A percentile compares a stretch with the other conserved stretches of the same genome.
Conservation (phyloP, 2,113 vertebrate genomes). For the Galbula dea region DNA sequence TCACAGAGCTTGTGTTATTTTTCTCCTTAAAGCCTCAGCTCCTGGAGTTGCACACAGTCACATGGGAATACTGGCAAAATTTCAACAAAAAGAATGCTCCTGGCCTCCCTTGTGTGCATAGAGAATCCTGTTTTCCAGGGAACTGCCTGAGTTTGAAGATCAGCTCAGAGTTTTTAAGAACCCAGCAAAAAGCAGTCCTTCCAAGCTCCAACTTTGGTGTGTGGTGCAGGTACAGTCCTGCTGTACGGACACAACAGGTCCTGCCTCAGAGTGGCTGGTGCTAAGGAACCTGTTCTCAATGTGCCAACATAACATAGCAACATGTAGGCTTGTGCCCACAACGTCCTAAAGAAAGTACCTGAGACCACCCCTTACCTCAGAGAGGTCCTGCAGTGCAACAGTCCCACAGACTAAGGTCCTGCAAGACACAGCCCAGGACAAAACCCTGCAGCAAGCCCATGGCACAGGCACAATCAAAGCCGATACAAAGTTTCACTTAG, state of each 20-base stretch:
- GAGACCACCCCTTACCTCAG: not conserved
- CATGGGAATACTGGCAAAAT: not conserved
- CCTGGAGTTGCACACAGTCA: not conserved
- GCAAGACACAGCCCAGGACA: not conserved
- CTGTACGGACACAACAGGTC: not conserved
- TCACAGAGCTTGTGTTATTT: not conserved
- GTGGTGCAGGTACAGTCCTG: not conserved
- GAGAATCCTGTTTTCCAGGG: not conserved
- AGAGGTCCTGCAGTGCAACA: not conserved
- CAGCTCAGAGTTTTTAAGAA: not conserved
- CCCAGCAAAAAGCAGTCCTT: not conserved
- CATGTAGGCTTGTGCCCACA: not conserved
- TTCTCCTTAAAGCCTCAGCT: not conserved
- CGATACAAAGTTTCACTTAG: not conserved
- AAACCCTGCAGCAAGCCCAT: not conserved
- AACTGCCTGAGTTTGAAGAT: not conserved
- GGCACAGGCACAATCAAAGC: not conserved
- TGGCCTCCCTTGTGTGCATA: not conserved
- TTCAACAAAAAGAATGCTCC: not conserved
- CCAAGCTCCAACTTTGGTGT: not conserved
- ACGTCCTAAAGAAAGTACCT: not conserved
- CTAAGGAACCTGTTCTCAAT: not conserved
- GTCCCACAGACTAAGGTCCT: not conserved
- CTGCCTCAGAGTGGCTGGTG: not conserved
- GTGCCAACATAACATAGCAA: accelerated